These are phyloP conservation scores for Clarias laeviceps DNA, from an alignment of 2,797 vertebrate species.

Conservation along the genomic window DNA sequence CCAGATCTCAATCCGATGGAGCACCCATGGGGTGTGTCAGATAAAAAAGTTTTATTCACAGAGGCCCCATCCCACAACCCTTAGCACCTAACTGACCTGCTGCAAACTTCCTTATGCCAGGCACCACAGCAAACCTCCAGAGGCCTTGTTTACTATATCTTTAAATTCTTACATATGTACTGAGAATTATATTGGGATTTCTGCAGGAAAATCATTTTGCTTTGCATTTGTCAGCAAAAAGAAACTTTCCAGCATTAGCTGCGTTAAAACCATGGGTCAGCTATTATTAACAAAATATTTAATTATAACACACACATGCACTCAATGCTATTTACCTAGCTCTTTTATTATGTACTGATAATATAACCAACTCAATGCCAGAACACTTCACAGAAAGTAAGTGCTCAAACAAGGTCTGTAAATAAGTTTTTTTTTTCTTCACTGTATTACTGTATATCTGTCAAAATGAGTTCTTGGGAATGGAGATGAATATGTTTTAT, in stretches of 20 bases:
- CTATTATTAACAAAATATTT: neutral
- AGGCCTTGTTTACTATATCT: too few relatives aligned
- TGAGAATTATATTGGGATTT: too few relatives aligned
- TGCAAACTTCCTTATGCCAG: too few relatives aligned
- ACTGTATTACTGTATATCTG: neutral
- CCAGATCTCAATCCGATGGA: too few relatives aligned
- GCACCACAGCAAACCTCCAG: too few relatives aligned
- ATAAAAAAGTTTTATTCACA: too few relatives aligned
- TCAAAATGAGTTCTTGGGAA: neutral
- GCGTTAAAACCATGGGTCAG: too few relatives aligned
- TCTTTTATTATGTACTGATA: neutral
- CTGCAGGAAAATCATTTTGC: neutral
- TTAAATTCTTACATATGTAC: too few relatives aligned
- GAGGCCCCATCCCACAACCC: too few relatives aligned
- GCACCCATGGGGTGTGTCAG: too few relatives aligned
- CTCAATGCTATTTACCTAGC: neutral
- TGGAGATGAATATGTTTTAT: neutral
- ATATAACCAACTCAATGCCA: neutral
- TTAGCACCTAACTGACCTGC: too few relatives aligned
- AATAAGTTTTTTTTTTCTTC: neutral
- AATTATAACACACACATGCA: neutral
- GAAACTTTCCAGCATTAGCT: too few relatives aligned
- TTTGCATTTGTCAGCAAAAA: conserved; percentile 1
- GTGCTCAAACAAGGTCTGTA: neutral
- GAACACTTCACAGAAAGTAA: neutral